phyloP scores from a whole-genome alignment of 1,140 invertebrate genomes.

The Drosophila prosaltans region DNA sequence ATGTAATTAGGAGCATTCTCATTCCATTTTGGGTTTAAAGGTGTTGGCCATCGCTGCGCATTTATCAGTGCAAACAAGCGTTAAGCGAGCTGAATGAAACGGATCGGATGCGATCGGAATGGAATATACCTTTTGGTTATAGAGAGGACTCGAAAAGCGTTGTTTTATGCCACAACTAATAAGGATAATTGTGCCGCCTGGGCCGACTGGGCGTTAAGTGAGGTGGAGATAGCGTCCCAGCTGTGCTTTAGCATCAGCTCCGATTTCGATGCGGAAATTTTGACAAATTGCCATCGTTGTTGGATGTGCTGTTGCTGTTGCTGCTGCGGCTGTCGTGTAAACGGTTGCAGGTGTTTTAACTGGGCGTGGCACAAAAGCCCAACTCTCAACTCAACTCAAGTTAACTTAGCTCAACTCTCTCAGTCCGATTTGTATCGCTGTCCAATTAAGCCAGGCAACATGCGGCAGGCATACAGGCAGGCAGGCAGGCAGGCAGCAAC shows the following conservation, averaged over 20 bases:
- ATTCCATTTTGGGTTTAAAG: conserved; percentile 12
- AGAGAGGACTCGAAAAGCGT: conserved; percentile 5
- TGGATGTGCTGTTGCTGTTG: conserved; percentile 24
- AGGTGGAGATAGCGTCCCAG: conserved; percentile 28
- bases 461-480: conserved; percentile 69
- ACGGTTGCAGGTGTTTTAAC: conserved; percentile 76
- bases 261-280: conserved; percentile 63
- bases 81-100: conserved; percentile 41
- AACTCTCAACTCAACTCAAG: conserved; percentile 16
- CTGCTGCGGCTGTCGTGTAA: conserved; percentile 67
- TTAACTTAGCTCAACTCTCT: conserved; percentile 13
- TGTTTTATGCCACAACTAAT: conserved; percentile 71
- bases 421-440: conserved; percentile 73
- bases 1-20: conserved; percentile 62
- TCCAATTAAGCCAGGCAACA: conserved; percentile 75
- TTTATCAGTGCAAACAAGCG: conserved; percentile 81
- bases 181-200: conserved; percentile 67
- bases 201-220: conserved; percentile 66
- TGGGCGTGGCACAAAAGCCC: conserved; percentile 55
- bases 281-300: conserved; percentile 75
- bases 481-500: conserved; percentile 43
- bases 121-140: not conserved
- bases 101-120: too few relatives aligned
- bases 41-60: conserved; percentile 45
- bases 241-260: conserved; percentile 41